phyloP scores from a whole-genome alignment of 2,113 vertebrate genomes.

The Pteropus alecto region DNA sequence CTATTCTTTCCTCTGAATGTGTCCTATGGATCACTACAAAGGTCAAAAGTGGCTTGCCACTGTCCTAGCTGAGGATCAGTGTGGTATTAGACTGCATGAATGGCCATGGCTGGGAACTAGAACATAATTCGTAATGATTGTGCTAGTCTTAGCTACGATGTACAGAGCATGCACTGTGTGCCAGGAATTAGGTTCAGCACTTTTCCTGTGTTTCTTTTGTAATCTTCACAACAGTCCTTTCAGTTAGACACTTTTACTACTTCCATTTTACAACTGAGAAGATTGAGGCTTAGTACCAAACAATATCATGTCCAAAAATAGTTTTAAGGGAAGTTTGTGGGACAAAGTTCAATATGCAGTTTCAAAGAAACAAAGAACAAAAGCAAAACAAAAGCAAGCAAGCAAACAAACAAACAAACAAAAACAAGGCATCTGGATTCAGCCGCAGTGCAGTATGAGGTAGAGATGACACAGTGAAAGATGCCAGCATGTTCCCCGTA shows the following conservation, averaged over 20 bases:
- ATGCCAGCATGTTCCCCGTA: accelerated
- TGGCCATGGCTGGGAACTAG: neutral
- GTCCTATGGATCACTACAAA: neutral
- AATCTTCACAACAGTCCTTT: neutral
- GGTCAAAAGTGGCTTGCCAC: neutral
- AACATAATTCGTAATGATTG: neutral
- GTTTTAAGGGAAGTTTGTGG: neutral
- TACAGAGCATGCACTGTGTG: neutral
- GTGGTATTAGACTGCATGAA: neutral
- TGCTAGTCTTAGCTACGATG: neutral
- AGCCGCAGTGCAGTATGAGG: neutral
- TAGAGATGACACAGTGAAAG: neutral
- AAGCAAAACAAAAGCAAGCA: neutral
- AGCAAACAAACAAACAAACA: neutral
- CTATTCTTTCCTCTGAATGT: neutral
- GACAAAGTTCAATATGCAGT: neutral
- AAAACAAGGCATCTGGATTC: neutral
- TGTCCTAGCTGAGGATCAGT: neutral
- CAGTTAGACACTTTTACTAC: neutral
- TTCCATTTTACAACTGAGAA: neutral
- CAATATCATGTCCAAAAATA: neutral
- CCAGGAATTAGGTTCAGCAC: neutral
- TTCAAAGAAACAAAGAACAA: conserved; percentile 14
- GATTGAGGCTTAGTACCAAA: neutral
- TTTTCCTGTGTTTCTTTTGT: neutral